Conservation (phyloP, 2,888 invertebrate species). For the Parnassius orleans region DNA sequence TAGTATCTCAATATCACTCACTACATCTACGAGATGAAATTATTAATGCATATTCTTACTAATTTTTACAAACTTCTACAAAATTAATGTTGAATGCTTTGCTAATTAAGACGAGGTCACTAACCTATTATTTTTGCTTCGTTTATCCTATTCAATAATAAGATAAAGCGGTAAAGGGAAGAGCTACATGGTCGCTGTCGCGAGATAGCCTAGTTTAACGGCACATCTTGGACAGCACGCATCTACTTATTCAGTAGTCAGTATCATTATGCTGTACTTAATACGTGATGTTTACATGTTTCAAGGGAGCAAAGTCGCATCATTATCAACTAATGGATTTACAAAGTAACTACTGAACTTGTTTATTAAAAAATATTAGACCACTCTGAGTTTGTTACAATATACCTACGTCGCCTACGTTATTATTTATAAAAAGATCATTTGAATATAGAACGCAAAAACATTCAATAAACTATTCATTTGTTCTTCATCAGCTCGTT, state of each 20-base stretch:
- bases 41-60: too few relatives aligned
- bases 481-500: too few relatives aligned
- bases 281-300: slow-evolving; percentile 11
- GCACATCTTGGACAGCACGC: slow-evolving; percentile 22
- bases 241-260: slow-evolving; percentile 19
- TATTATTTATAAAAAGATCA: too few relatives aligned
- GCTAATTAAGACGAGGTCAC: not conserved
- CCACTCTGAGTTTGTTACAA: too few relatives aligned
- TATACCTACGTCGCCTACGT: too few relatives aligned
- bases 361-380: not conserved
- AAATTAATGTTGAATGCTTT: too few relatives aligned
- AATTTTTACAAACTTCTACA: too few relatives aligned
- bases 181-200: slow-evolving; percentile 11
- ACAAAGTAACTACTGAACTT: too few relatives aligned
- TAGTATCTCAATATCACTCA: too few relatives aligned
- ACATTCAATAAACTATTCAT: too few relatives aligned
- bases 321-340: not conserved
- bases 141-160: slow-evolving; percentile 10
- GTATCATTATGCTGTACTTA: slow-evolving; percentile 4
- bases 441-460: too few relatives aligned
- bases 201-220: slow-evolving; percentile 28
- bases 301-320: not conserved
- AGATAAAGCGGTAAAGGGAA: not conserved
- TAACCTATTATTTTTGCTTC: slow-evolving; percentile 5
- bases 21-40: too few relatives aligned